Evolutionary conservation across 2,113 vertebrate genomes (phyloP).

Genomic region (Nansenia antarctica): DNA sequence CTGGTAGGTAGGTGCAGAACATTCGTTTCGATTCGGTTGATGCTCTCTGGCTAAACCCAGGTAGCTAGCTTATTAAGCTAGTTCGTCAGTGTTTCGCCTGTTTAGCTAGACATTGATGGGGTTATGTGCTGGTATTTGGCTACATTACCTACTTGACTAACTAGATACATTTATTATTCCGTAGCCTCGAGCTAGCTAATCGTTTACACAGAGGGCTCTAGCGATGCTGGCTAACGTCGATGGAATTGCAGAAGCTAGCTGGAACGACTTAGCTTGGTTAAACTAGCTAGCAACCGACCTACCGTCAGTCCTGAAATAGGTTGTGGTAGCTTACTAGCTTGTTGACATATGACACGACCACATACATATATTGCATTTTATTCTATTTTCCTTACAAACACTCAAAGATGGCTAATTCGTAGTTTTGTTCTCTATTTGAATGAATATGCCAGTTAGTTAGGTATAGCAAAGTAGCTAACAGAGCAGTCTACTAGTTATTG

Average conservation of each 20-base stretch:
- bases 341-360: not conserved
- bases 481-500: too few relatives aligned
- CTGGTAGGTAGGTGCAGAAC: conserved; percentile 75
- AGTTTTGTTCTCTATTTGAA: not conserved
- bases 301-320: not conserved
- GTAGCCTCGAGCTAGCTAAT: not conserved
- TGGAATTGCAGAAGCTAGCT: not conserved
- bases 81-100: too few relatives aligned
- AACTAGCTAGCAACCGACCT: not conserved
- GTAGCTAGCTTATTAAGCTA: not conserved
- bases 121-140: not conserved
- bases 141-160: not conserved
- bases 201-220: not conserved
- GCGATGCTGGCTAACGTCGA: not conserved
- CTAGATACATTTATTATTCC: not conserved
- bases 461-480: not conserved
- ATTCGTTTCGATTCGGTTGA: too few relatives aligned
- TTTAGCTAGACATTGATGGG: conserved; percentile 8
- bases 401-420: not conserved
- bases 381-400: too few relatives aligned
- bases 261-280: not conserved
- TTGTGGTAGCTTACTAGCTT: not conserved
- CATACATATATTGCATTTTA: not conserved
- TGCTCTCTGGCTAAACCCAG: too few relatives aligned
- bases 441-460: too few relatives aligned